A percentile compares a stretch with the other conserved stretches of the same genome.
phyloP scores from a whole-genome alignment of 1,140 invertebrate genomes.

The Stenopsyche tienmushanensis region DNA sequence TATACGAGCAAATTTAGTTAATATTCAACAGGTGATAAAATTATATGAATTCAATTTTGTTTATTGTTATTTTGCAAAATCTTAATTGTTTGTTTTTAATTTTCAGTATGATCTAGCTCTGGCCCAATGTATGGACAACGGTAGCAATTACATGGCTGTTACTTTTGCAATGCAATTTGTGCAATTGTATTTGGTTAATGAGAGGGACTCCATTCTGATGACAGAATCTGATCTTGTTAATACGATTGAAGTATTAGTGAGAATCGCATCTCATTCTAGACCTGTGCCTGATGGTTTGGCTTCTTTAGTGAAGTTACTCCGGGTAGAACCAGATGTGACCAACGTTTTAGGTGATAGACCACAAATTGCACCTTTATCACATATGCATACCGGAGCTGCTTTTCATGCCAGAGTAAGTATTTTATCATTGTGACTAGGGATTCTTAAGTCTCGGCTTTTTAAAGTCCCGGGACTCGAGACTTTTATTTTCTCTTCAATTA shows the following conservation, averaged over 20 bases:
- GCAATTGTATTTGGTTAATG: conserved; percentile 85
- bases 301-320: conserved; percentile 72
- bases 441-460: neutral
- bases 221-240: conserved; percentile 83
- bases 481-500: neutral
- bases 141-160: conserved; percentile 80
- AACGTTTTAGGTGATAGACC: conserved; percentile 69
- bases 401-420: conserved; percentile 64
- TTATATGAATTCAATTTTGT: conserved; percentile 42
- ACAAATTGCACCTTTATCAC: conserved; percentile 74
- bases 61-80: conserved; percentile 17
- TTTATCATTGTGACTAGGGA: conserved; percentile 43
- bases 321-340: conserved; percentile 69
- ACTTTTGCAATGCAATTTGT: conserved; percentile 90
- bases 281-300: conserved; percentile 80
- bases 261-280: conserved; percentile 71
- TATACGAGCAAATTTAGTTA: conserved; percentile 70
- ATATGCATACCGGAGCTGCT: conserved; percentile 93
- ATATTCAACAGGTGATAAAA: conserved; percentile 50
- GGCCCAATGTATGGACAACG: conserved; percentile 84
- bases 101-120: conserved; percentile 82
- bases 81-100: conserved; percentile 44
- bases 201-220: conserved; percentile 73
- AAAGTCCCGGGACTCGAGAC: neutral
- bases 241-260: conserved; percentile 78